Evolutionary conservation across 2,888 invertebrate species (phyloP), one percentile per base, ranked within the genome.

Genomic region (Petrolisthes cinctipes): DNA sequence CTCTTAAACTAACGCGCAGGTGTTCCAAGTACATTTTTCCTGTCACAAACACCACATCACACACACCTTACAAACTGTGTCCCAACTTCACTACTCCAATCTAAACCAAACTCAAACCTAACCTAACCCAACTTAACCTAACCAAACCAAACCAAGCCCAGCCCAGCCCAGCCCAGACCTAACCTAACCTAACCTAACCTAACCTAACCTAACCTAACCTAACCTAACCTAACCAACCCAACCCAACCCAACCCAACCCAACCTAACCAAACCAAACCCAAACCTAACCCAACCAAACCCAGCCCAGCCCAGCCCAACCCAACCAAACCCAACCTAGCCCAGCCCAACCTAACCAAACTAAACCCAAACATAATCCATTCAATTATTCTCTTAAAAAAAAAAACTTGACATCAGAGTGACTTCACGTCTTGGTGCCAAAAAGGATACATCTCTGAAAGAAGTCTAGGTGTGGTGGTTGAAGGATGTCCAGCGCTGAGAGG

Each of bases 361-460:
- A 37, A 37, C 37, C 37, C 66, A 6, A 20, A 76, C 75, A 6
- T 37, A 37, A 37, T 37, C 37, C 37, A 2, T 37, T 37, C 37
- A 37, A 37, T 37, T 37, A 37, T 37, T 37, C 37, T 37, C 37
- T 37, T 37, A 0, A 37, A 37, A 37, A 37, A 37, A 37, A 37
- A 37, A 37, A 37, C 37, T 37, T 37, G 1, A 37, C 37, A 37
- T 37, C 37, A 37, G 37, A 37, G 37, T 37, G 37, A 37, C 37
- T 37, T 37, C 37, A 37, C 37, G 37, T 37, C 37, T 37, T 37
- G 37, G 37, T 37, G 37, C 7, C 4, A 93, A 94, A 96, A 96
- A 97, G 96, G 96, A 97, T 98, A 99, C 98, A 99, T 98, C 96
- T 99, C 99, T 99, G 98, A 95, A 99, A 99, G 95, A 98, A 99